These are phyloP conservation scores for Porites australiensis DNA, from an alignment of 64 coral and sea anemone species.

Conservation along the genomic window DNA sequence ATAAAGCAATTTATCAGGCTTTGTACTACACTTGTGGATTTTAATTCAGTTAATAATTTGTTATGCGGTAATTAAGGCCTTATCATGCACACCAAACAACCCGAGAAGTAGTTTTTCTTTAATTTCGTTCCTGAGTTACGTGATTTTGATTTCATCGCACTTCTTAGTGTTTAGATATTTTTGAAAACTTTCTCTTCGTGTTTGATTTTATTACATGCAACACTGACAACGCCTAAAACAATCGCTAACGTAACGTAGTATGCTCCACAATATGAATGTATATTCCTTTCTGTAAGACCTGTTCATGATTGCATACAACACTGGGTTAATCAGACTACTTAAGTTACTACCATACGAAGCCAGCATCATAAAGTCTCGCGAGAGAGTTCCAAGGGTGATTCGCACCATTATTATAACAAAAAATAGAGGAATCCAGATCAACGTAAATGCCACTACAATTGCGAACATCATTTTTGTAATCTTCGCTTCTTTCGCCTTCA, in stretches of 20 bases:
- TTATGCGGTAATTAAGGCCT: too few species aligned
- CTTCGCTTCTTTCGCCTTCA: conserved; percentile 4
- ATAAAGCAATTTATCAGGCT: too few species aligned
- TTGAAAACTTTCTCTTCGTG: too few species aligned
- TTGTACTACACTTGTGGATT: too few species aligned
- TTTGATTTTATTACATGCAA: neutral
- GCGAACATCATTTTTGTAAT: conserved; percentile 24
- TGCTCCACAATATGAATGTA: neutral
- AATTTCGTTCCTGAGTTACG: too few species aligned
- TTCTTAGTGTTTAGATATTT: too few species aligned
- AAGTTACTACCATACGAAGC: neutral
- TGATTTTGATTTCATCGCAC: too few species aligned
- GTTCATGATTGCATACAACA: conserved; percentile 18
- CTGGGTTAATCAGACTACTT: conserved; percentile 7
- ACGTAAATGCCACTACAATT: neutral
- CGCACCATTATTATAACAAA: neutral
- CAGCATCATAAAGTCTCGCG: neutral
- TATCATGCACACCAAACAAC: too few species aligned
- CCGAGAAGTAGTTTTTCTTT: too few species aligned
- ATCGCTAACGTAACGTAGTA: neutral
- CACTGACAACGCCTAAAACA: neutral
- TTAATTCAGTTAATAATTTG: too few species aligned
- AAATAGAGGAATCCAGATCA: conserved; percentile 4
- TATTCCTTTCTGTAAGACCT: conserved; percentile 21
- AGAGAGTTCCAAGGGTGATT: neutral